Evolutionary conservation across 2,888 invertebrate species (phyloP).

Genomic region (Punctoribates punctum): DNA sequence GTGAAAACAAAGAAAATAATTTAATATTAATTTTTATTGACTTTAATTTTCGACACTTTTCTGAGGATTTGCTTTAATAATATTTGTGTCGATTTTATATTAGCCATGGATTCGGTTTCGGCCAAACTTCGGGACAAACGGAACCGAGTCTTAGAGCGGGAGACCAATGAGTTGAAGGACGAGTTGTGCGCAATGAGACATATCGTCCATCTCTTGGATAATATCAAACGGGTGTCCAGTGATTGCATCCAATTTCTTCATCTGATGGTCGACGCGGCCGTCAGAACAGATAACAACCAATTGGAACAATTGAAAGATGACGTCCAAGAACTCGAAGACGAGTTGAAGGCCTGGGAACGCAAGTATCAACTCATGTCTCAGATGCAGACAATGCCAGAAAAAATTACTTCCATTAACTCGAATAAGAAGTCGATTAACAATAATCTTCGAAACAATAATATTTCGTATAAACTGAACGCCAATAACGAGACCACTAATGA

Average conservation of each 20-base stretch:
- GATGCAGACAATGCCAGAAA: neutral
- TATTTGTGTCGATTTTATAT: neutral
- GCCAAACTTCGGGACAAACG: constrained; percentile 17
- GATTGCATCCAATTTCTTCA: constrained; percentile 37
- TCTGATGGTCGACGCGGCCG: constrained; percentile 13
- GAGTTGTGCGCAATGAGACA: constrained; percentile 37
- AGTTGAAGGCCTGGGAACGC: constrained; percentile 37
- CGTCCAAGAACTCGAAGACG: constrained; percentile 31
- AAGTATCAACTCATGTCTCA: constrained; percentile 36
- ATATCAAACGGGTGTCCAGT: constrained; percentile 31
- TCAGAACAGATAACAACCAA: constrained; percentile 17
- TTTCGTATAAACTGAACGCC: neutral
- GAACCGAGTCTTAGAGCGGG: constrained; percentile 30
- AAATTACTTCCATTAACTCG: too few relatives aligned
- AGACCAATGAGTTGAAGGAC: constrained; percentile 41
- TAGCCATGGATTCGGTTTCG: constrained; percentile 4
- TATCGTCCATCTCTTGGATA: constrained; percentile 39
- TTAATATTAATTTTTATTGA: too few relatives aligned
- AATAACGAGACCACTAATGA: constrained; percentile 8
- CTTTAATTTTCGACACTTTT: too few relatives aligned
- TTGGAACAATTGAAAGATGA: constrained; percentile 23
- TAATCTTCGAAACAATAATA: neutral
- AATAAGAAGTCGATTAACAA: neutral
- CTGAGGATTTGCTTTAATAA: too few relatives aligned
- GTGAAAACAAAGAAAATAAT: too few relatives aligned